These are phyloP conservation scores for Oppia nitens DNA, from an alignment of 1,140 invertebrate genomes.

Conservation along the genomic window DNA sequence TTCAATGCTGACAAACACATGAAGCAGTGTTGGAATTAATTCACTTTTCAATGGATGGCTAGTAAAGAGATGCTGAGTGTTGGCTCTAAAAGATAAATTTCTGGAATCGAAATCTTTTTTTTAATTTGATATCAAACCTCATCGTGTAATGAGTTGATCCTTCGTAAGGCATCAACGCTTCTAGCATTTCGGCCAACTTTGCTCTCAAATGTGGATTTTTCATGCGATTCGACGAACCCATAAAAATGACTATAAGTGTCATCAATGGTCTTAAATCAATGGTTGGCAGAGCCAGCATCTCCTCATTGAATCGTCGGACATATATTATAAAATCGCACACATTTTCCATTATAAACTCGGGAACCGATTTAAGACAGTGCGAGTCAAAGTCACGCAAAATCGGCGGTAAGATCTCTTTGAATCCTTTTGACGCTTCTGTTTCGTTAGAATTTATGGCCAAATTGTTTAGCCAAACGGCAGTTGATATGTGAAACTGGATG, in stretches of 20 bases:
- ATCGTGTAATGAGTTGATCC: neutral
- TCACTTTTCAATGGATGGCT: conserved; percentile 50
- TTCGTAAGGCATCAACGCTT: conserved; percentile 45
- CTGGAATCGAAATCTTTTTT: too few species aligned
- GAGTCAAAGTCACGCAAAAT: conserved; percentile 6
- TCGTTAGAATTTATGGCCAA: conserved; percentile 36
- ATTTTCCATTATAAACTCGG: conserved; percentile 24
- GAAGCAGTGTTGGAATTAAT: conserved; percentile 53
- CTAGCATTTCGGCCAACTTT: conserved; percentile 67
- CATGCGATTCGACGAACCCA: conserved; percentile 56
- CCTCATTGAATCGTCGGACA: conserved; percentile 18
- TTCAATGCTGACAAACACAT: conserved; percentile 91
- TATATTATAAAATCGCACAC: conserved; percentile 21
- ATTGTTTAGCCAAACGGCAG: conserved; percentile 67
- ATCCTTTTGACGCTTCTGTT: conserved; percentile 9
- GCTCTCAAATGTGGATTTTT: conserved; percentile 87
- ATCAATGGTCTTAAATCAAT: conserved; percentile 45
- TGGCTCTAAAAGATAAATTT: conserved; percentile 23
- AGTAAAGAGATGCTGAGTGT: conserved; percentile 55
- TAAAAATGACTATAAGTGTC: conserved; percentile 44
- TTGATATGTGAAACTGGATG: conserved; percentile 56
- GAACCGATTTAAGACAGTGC: conserved; percentile 19
- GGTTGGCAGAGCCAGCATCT: conserved; percentile 30
- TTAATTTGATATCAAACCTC: too few species aligned
- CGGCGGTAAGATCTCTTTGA: conserved; percentile 5